Evolutionary conservation across 2,113 vertebrate species (phyloP).

Genomic region (Elaphurus davidianus): DNA sequence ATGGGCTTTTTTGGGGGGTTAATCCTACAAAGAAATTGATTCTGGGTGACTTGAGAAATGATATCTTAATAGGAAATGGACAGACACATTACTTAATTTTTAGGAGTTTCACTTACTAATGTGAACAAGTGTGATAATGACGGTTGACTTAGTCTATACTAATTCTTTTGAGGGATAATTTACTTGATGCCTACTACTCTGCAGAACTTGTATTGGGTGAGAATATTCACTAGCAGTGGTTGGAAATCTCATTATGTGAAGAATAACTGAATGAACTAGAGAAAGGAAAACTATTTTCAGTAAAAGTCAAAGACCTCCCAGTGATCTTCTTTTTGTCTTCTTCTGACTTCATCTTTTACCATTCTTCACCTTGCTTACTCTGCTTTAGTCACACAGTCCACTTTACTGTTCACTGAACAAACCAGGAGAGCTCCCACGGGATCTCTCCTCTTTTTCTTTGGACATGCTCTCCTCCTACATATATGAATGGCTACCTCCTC

Average conservation of each 20-base stretch:
- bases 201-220: neutral
- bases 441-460: neutral
- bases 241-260: neutral
- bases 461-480: neutral
- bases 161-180: neutral
- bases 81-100: neutral
- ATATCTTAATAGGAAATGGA: neutral
- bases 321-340: neutral
- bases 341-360: neutral
- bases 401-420: neutral
- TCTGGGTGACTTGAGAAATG: neutral
- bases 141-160: neutral
- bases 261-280: neutral
- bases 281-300: neutral
- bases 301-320: neutral
- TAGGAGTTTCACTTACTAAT: neutral
- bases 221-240: neutral
- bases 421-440: accelerated
- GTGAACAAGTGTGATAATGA: neutral
- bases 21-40: neutral
- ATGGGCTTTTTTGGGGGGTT: neutral
- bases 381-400: neutral
- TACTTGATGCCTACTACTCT: neutral
- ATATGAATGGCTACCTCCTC: neutral
- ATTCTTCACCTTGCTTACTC: neutral